A percentile compares a stretch with the other conserved stretches of the same genome.
Conservation (phyloP, 2,888 invertebrate species). For the Hypselothyrea guttata region DNA sequence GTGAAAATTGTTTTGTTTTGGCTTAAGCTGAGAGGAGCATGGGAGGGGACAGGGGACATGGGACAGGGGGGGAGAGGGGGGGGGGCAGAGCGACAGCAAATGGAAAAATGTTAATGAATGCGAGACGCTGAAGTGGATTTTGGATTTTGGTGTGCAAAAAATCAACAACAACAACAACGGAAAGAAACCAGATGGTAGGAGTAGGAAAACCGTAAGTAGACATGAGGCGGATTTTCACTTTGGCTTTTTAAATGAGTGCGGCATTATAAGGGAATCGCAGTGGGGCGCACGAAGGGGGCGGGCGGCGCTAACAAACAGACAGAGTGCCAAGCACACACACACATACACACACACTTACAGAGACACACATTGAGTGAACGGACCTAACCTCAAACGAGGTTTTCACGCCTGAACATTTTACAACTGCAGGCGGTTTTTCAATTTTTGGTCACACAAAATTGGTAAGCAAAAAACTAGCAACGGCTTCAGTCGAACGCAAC, state of each 20-base stretch:
- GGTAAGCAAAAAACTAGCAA: conserved; percentile 56
- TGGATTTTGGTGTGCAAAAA: too few relatives aligned
- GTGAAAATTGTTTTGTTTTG: conserved; percentile 68
- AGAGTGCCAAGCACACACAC: not conserved
- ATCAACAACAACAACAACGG: not conserved
- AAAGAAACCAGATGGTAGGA: not conserved
- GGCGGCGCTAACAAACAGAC: not conserved
- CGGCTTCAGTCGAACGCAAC: too few relatives aligned
- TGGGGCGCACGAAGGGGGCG: not conserved
- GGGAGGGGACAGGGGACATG: too few relatives aligned
- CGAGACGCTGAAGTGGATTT: conserved; percentile 61
- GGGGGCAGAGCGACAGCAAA: conserved; percentile 20
- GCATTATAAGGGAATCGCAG: conserved; percentile 32
- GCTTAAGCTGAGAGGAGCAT: conserved; percentile 11
- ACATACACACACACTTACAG: not conserved
- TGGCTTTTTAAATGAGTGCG: conserved; percentile 72
- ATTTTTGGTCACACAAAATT: conserved; percentile 62
- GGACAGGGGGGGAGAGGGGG: not conserved
- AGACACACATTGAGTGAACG: conserved; percentile 1
- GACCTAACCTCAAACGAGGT: conserved; percentile 72
- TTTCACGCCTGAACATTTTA: conserved; percentile 77
- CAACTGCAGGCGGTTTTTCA: conserved; percentile 78
- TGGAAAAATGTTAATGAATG: conserved; percentile 76
- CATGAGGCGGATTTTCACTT: conserved; percentile 63
- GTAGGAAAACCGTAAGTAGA: conserved; percentile 34